A percentile compares a stretch with the other conserved stretches of the same genome.
phyloP scores from a whole-genome alignment of 2,888 invertebrate genomes.

The Phaonia tiefii region DNA sequence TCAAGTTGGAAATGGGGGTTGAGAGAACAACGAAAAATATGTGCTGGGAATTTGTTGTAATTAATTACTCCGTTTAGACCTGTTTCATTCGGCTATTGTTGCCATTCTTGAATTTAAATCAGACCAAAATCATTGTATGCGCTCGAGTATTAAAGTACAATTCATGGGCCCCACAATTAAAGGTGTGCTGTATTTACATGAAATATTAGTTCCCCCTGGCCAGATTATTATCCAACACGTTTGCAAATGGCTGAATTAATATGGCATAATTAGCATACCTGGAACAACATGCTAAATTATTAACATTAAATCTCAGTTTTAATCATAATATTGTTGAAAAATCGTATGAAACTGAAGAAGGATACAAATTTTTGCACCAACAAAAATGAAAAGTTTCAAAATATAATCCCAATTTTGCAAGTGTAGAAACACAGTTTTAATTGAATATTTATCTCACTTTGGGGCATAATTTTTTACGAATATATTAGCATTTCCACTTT shows the following conservation, averaged over 20 bases:
- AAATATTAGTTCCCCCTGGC: conserved; percentile 18
- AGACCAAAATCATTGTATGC: background rate
- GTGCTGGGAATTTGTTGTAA: conserved; percentile 45
- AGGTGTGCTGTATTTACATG: conserved; percentile 1
- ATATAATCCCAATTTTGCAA: no score
- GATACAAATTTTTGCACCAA: no score
- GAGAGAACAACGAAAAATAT: conserved; percentile 10
- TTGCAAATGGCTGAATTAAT: conserved; percentile 34
- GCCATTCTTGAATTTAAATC: conserved; percentile 3
- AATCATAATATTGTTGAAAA: background rate
- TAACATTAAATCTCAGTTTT: conserved; percentile 9
- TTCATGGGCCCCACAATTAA: background rate
- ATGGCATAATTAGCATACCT: conserved; percentile 23
- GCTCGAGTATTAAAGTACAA: background rate
- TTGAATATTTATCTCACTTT: no score
- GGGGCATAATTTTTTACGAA: no score
- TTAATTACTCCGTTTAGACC: conserved; percentile 40
- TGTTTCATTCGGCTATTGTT: conserved; percentile 25
- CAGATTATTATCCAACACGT: conserved; percentile 31
- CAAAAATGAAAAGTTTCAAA: no score
- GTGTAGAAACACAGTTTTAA: no score
- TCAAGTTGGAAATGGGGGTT: background rate
- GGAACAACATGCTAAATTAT: conserved; percentile 9
- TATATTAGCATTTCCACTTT: no score
- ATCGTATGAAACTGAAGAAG: background rate